phyloP scores from a whole-genome alignment of 1,140 invertebrate species.

The Holcopasites calliopsidis region DNA sequence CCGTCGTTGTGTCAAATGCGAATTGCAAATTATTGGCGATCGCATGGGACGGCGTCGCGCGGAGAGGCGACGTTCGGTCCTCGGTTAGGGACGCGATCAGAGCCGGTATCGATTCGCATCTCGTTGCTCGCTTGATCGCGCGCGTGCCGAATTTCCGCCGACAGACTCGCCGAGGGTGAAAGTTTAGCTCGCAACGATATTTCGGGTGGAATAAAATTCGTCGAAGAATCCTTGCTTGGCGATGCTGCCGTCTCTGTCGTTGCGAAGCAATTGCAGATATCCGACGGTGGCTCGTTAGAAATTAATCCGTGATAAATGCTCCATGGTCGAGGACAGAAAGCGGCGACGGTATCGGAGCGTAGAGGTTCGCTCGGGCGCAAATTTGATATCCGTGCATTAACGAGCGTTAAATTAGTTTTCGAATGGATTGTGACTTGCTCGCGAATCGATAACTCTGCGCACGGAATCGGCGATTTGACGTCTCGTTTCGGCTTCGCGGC shows the following conservation, averaged over 20 bases:
- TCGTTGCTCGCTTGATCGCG: background rate
- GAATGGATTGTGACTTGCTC: conserved; percentile 16
- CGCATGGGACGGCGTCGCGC: background rate
- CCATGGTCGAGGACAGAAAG: too few relatives aligned
- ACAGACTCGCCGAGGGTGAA: background rate
- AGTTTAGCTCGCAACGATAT: too few relatives aligned
- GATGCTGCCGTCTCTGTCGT: too few relatives aligned
- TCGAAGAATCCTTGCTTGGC: too few relatives aligned
- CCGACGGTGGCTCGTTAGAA: background rate
- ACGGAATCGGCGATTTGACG: conserved; percentile 23
- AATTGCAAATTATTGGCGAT: background rate
- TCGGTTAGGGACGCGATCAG: background rate
- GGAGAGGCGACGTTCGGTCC: background rate
- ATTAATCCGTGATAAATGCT: too few relatives aligned
- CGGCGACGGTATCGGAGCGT: background rate
- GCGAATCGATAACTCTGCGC: conserved; percentile 14
- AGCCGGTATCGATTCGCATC: conserved; percentile 7
- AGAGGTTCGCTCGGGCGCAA: background rate
- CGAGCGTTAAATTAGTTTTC: conserved; percentile 27
- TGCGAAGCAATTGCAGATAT: too few relatives aligned
- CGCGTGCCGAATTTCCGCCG: background rate
- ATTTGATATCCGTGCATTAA: background rate
- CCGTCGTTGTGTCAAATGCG: conserved; percentile 10
- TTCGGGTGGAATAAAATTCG: too few relatives aligned
- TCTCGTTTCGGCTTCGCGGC: conserved; percentile 3